phyloP scores from a whole-genome alignment of 1,140 invertebrate genomes.

The Kradibia gibbosae region DNA sequence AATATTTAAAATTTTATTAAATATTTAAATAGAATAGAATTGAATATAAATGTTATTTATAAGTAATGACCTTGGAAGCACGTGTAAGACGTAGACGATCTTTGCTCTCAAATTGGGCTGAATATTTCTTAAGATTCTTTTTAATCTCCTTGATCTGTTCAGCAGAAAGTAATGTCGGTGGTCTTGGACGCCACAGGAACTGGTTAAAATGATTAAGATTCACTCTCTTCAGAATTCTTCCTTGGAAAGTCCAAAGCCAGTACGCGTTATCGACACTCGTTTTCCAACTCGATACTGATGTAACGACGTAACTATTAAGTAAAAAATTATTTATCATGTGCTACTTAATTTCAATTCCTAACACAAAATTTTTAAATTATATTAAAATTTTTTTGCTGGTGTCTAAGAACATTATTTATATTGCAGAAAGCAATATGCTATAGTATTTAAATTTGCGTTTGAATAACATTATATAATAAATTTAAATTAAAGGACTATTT shows the following conservation, averaged over 20 bases:
- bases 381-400: too few relatives aligned
- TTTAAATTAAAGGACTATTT: too few relatives aligned
- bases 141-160: conserved; percentile 94
- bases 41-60: neutral
- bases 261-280: conserved; percentile 97
- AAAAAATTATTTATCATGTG: neutral
- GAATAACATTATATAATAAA: too few relatives aligned
- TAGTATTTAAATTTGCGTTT: too few relatives aligned
- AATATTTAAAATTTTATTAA: neutral
- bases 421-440: too few relatives aligned
- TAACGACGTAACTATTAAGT: conserved; percentile 85
- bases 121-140: conserved; percentile 98
- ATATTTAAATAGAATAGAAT: neutral
- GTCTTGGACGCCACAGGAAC: conserved; percentile 96
- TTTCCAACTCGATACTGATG: conserved; percentile 95
- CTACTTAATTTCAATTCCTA: neutral
- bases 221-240: conserved; percentile 85
- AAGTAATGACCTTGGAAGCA: conserved; percentile 85
- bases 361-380: too few relatives aligned
- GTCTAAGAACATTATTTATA: too few relatives aligned
- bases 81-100: conserved; percentile 93
- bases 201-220: conserved; percentile 95
- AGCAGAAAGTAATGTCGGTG: conserved; percentile 85
- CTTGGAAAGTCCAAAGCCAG: conserved; percentile 99
- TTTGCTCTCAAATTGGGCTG: conserved; percentile 95